Percentiles rank a stretch among this genome's conserved stretches.
Conservation (phyloP, 2,888 invertebrate species). For the Scaptodrosophila latifasciaeformis region DNA sequence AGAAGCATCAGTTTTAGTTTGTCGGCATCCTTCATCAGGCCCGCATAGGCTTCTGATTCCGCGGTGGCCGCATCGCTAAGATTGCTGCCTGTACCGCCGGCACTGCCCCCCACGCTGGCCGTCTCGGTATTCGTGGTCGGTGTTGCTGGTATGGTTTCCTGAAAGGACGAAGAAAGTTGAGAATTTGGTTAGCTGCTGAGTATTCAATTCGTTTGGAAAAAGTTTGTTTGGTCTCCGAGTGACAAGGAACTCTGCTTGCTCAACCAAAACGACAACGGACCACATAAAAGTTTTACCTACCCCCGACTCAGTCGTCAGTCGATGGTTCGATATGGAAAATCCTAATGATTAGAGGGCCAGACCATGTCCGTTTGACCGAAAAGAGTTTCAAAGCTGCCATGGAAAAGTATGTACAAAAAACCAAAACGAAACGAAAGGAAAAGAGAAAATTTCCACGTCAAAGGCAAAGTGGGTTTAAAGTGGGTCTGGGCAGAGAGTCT, state of each 20-base stretch:
- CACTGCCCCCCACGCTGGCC: slow-evolving; percentile 45
- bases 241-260: slow-evolving; percentile 18
- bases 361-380: slow-evolving; percentile 32
- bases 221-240: too few relatives aligned
- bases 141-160: slow-evolving; percentile 72
- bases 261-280: slow-evolving; percentile 30
- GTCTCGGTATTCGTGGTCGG: slow-evolving; percentile 63
- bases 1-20: slow-evolving; percentile 91
- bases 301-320: too few relatives aligned
- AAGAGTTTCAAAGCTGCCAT: slow-evolving; percentile 44
- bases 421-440: not conserved
- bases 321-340: slow-evolving; percentile 64
- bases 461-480: too few relatives aligned
- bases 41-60: slow-evolving; percentile 72
- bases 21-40: slow-evolving; percentile 86
- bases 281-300: slow-evolving; percentile 65
- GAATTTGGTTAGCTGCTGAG: slow-evolving; percentile 20
- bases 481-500: too few relatives aligned
- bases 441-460: not conserved
- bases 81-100: slow-evolving; percentile 46
- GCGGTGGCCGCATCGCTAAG: slow-evolving; percentile 46
- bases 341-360: slow-evolving; percentile 56
- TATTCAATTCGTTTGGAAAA: slow-evolving; percentile 32
- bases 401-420: slow-evolving; percentile 50
- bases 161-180: slow-evolving; percentile 20